A percentile compares a stretch with the other conserved stretches of the same genome.
These are phyloP conservation scores for Fratercula arctica DNA, from an alignment of 2,797 vertebrate species.

Conservation along the genomic window DNA sequence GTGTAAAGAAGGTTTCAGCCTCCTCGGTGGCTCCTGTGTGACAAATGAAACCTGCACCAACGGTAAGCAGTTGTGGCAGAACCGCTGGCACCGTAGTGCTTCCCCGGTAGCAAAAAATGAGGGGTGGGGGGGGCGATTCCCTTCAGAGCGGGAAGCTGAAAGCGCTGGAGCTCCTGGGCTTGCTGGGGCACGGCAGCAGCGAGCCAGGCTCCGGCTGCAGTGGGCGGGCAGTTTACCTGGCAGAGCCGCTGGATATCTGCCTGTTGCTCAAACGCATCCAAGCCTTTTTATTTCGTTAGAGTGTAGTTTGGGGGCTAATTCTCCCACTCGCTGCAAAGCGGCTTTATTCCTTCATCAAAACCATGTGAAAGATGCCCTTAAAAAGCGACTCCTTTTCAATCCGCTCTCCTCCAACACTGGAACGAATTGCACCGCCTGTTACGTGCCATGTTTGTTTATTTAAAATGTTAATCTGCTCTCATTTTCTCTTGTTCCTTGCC, in stretches of 20 bases:
- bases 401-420: background rate
- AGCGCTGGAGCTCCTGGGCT: background rate
- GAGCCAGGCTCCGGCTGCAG: background rate
- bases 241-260: background rate
- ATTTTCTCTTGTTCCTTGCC: conserved; percentile 12
- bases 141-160: background rate
- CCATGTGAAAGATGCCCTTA: background rate
- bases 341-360: conserved; percentile 28
- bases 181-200: background rate
- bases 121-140: background rate
- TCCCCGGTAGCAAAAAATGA: background rate
- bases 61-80: conserved; percentile 76
- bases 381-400: background rate
- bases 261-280: background rate
- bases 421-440: background rate
- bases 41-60: conserved; percentile 87
- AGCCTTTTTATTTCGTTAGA: background rate
- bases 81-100: background rate
- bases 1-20: conserved; percentile 85
- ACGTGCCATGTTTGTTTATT: conserved; percentile 33
- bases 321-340: conserved; percentile 25
- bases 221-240: background rate
- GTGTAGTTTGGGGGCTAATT: conserved; percentile 35
- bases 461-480: conserved; percentile 61
- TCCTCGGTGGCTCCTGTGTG: conserved; percentile 83